phyloP scores from a whole-genome alignment of 2,113 vertebrate genomes.

The Eptesicus fuscus region DNA sequence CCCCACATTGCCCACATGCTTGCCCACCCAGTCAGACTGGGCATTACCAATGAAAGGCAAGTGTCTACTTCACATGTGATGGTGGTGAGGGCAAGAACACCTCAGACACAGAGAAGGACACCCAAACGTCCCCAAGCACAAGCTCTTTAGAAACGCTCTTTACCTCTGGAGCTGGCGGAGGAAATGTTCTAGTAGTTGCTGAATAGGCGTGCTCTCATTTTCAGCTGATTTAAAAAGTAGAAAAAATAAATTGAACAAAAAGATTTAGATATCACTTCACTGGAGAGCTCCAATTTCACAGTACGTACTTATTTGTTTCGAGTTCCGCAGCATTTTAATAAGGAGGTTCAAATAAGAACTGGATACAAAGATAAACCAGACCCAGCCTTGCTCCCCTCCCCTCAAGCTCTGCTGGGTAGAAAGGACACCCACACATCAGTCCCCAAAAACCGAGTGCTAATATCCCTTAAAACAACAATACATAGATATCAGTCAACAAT shows the following conservation, averaged over 20 bases:
- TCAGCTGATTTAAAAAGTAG: conserved; percentile 81
- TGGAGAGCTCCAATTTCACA: background rate
- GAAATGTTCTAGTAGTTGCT: conserved; percentile 96
- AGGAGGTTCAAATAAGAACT: background rate
- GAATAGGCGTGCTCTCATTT: conserved; percentile 94
- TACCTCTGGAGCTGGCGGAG: conserved; percentile 96
- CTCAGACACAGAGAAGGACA: background rate
- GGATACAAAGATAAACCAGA: background rate
- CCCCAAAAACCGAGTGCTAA: background rate
- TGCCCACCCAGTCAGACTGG: background rate
- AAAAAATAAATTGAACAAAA: background rate
- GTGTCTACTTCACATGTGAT: background rate
- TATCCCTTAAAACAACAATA: fast-evolving
- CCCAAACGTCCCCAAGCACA: background rate
- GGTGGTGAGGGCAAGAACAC: no score
- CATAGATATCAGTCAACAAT: fast-evolving
- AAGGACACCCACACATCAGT: no score
- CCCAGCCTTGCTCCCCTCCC: no score
- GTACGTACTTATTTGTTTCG: background rate
- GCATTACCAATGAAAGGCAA: background rate
- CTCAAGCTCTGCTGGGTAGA: background rate
- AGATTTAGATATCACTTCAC: background rate
- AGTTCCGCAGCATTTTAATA: background rate
- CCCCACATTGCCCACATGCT: background rate
- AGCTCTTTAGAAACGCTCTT: background rate